Percentiles rank a stretch among this genome's conserved stretches.
These are phyloP conservation scores for Aix galericulata DNA, from an alignment of 2,113 vertebrate genomes.

Conservation along the genomic window DNA sequence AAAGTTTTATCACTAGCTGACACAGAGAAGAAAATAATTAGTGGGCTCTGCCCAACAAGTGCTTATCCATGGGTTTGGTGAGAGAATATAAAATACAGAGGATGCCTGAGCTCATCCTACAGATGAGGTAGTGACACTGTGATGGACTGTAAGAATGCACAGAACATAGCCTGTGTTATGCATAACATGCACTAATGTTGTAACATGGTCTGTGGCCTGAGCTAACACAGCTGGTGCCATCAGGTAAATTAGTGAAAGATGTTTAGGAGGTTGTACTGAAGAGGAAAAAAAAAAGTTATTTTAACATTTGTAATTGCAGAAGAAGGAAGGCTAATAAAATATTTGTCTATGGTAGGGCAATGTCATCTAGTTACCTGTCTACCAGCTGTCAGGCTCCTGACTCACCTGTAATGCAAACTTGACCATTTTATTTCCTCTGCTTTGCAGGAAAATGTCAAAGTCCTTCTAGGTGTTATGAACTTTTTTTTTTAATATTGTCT, in stretches of 20 bases:
- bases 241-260: background rate
- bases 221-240: background rate
- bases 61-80: background rate
- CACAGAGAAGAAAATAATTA: background rate
- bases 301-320: background rate
- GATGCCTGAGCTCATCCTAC: background rate
- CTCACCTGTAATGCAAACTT: slow-evolving; percentile 4
- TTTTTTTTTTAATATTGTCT: background rate
- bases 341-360: slow-evolving; percentile 51
- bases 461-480: background rate
- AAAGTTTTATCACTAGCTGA: background rate
- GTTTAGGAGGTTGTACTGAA: background rate
- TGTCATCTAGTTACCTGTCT: slow-evolving; percentile 29
- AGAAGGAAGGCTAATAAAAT: slow-evolving; percentile 26
- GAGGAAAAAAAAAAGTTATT: background rate
- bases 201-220: background rate
- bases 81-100: background rate
- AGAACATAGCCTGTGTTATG: rapidly evolving
- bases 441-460: slow-evolving; percentile 22
- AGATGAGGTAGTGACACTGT: rapidly evolving
- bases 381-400: slow-evolving; percentile 43
- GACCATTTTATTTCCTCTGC: background rate
- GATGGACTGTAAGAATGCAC: background rate
- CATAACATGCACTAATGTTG: rapidly evolving
- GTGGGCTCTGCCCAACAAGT: background rate